These are phyloP conservation scores for Colletes latitarsis DNA, from an alignment of 1,140 invertebrate species.

Conservation along the genomic window DNA sequence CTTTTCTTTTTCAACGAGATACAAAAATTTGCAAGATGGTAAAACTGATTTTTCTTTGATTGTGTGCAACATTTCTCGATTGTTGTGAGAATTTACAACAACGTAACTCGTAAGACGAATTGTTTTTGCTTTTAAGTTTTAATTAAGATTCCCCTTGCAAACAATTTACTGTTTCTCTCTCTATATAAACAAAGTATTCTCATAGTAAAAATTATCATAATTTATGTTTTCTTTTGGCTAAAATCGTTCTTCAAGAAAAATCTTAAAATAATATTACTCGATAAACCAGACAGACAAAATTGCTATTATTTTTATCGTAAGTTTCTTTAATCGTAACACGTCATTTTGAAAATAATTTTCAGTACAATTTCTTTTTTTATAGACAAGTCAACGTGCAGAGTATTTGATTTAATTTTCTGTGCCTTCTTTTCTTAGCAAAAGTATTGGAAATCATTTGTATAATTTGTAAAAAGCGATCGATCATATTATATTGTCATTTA, in stretches of 20 bases:
- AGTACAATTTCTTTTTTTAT: neutral
- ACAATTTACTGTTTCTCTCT: conserved; percentile 19
- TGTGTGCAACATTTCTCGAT: conserved; percentile 2
- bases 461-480: conserved; percentile 23
- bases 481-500: conserved; percentile 25
- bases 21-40: conserved; percentile 38
- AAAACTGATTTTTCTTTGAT: conserved; percentile 1
- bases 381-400: conserved; percentile 18
- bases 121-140: conserved; percentile 27
- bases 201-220: conserved; percentile 1
- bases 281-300: conserved; percentile 10
- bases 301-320: conserved; percentile 5
- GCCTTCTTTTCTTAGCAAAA: neutral
- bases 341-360: too few relatives aligned
- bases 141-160: conserved; percentile 58
- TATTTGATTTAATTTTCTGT: conserved; percentile 27
- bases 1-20: conserved; percentile 8
- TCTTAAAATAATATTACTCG: conserved; percentile 15
- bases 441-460: conserved; percentile 12
- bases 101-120: conserved; percentile 49
- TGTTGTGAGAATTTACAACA: conserved; percentile 44
- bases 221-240: conserved; percentile 4
- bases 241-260: neutral
- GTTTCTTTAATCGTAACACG: too few relatives aligned
- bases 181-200: conserved; percentile 33